Conservation (phyloP, 1,140 invertebrate species). For the Drosophila ogumai region DNA sequence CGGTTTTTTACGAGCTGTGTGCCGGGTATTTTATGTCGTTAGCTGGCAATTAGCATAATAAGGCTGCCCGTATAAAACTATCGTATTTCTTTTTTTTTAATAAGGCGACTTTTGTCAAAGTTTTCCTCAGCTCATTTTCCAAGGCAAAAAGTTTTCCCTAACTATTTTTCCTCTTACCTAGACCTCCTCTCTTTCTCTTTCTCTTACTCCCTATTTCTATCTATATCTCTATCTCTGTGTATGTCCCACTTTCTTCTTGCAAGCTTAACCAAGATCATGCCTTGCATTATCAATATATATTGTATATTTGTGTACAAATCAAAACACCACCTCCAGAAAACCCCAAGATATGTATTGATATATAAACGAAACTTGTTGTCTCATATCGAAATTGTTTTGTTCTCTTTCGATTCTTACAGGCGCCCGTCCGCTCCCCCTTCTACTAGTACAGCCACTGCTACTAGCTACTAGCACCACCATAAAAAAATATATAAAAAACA, state of each 20-base stretch:
- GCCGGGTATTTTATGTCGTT: not conserved
- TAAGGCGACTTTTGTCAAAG: constrained; percentile 19
- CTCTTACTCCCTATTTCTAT: constrained; percentile 16
- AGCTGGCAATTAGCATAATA: not conserved
- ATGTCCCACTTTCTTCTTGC: constrained; percentile 18
- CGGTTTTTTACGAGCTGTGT: not conserved
- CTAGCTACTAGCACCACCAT: constrained; percentile 28
- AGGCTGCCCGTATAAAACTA: not conserved
- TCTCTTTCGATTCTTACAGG: constrained; percentile 80
- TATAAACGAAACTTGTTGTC: constrained; percentile 61
- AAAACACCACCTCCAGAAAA: constrained; percentile 25
- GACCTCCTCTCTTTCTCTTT: constrained; percentile 17
- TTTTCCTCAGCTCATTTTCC: constrained; percentile 21
- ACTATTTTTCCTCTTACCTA: constrained; percentile 17
- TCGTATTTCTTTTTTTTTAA: not conserved
- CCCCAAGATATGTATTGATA: constrained; percentile 41
- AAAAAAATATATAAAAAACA: constrained; percentile 1
- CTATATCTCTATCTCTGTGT: constrained; percentile 25
- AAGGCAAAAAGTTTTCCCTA: not conserved
- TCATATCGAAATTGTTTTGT: constrained; percentile 76
- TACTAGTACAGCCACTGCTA: constrained; percentile 28
- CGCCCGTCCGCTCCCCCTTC: constrained; percentile 44
- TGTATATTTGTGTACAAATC: constrained; percentile 34
- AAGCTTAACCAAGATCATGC: constrained; percentile 51
- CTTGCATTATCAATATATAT: constrained; percentile 49